Percentiles rank a stretch among this genome's conserved stretches.
These are phyloP conservation scores for Hyaena hyaena DNA, from an alignment of 2,113 vertebrate species.

Conservation along the genomic window DNA sequence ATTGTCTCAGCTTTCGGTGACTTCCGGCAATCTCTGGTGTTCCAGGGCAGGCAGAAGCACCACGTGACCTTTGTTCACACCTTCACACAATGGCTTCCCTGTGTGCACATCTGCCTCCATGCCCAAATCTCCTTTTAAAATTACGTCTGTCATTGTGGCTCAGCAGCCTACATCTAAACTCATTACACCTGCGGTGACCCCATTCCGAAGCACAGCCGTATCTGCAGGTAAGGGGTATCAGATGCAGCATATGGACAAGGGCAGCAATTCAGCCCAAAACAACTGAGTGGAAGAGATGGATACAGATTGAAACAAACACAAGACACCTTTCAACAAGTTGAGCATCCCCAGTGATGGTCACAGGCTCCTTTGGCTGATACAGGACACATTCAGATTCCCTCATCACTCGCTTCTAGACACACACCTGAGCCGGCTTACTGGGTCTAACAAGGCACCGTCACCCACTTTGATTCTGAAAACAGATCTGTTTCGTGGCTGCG, in stretches of 20 bases:
- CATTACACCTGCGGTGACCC: neutral
- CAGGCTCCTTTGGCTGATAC: neutral
- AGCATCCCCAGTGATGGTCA: neutral
- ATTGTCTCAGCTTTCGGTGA: neutral
- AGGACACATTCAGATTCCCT: neutral
- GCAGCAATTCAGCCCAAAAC: neutral
- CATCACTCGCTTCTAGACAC: accelerated
- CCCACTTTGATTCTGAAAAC: neutral
- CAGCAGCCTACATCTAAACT: neutral
- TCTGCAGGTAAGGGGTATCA: neutral
- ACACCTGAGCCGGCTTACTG: neutral
- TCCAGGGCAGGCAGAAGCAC: neutral
- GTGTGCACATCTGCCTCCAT: neutral
- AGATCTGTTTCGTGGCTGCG: neutral
- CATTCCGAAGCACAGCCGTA: neutral
- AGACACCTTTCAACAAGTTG: neutral
- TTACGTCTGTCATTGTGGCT: neutral
- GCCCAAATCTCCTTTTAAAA: neutral
- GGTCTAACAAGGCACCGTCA: neutral
- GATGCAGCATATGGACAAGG: neutral
- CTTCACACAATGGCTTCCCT: neutral
- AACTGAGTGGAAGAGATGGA: neutral
- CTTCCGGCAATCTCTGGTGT: neutral
- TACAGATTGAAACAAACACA: neutral
- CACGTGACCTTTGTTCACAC: neutral